phyloP scores from a whole-genome alignment of 2,888 invertebrate species.

The Tetragnatha montana region DNA sequence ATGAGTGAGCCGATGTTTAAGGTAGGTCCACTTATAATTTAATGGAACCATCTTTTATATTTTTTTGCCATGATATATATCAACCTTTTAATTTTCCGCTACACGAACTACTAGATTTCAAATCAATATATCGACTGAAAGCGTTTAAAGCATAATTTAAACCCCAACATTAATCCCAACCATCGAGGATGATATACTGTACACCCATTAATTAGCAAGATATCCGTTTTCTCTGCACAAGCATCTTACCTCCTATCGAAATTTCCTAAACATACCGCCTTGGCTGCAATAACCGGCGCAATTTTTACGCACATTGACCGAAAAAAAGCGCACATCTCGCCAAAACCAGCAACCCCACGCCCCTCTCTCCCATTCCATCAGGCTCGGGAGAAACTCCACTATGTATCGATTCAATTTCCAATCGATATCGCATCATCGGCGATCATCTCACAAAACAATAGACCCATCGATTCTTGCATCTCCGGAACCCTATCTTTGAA shows the following conservation, averaged over 20 bases:
- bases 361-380: slow-evolving; percentile 34
- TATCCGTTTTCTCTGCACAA: too few relatives aligned
- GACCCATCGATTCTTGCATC: slow-evolving; percentile 65
- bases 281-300: background rate
- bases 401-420: slow-evolving; percentile 64
- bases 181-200: too few relatives aligned
- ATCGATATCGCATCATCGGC: slow-evolving; percentile 69
- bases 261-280: background rate
- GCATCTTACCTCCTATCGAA: background rate
- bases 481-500: slow-evolving; percentile 68
- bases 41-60: too few relatives aligned
- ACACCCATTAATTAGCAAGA: too few relatives aligned
- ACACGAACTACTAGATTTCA: too few relatives aligned
- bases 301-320: background rate
- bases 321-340: slow-evolving; percentile 38
- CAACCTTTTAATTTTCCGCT: too few relatives aligned
- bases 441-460: slow-evolving; percentile 69
- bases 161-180: too few relatives aligned
- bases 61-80: too few relatives aligned
- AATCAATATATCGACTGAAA: too few relatives aligned
- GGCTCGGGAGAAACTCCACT: slow-evolving; percentile 45
- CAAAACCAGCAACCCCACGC: slow-evolving; percentile 42
- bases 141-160: too few relatives aligned
- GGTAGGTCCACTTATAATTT: too few relatives aligned
- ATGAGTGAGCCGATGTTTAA: too few relatives aligned